Evolutionary conservation across 2,888 invertebrate genomes (phyloP), one percentile per base, ranked within the genome.

Genomic region (Byasa hedistus): DNA sequence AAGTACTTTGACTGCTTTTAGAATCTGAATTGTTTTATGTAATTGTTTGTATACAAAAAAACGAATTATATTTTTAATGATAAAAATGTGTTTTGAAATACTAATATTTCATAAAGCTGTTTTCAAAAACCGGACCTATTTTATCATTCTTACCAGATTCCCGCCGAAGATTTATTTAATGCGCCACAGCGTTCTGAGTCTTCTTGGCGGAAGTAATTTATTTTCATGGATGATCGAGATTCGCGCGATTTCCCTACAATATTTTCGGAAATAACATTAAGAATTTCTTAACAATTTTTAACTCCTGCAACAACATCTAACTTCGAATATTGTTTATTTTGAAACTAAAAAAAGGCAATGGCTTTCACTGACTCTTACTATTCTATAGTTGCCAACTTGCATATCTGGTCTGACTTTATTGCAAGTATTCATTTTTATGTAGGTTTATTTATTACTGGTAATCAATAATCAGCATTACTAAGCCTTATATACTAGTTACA

Each of bases 191-290:
- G 44, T n/a, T 56, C 39, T 56, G 55, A 62, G 55, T 62, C 55
- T 56, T 62, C 24, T 56, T 23, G 12, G 24, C 44, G 62, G 56
- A 62, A 62, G 62, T 48, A 56, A 62, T 62, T 62, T 62, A 62
- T 62, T 54, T 56, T 56, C 44, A 3, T 27, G 44, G 44, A 56
- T 56, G 44, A 62, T 44, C 39, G 56, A 62, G 54, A 24, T 62
- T 39, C n/a, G 44, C 55, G 24, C 19, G 23, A 21, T 55, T 24
- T 23, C 62, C 23, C 8, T 21, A 54, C 17, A 44, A 44, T 21
- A 56, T 62, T 44, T 44, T 44, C 23, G 22, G 36, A 61, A 32
- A 39, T 7, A 61, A 52, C 15, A 10, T 48, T 32, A 17, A 8
- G 2, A 12, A 8, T 22, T 21, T 24, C 10, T 2, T 22, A 0